Conservation (phyloP, 2,888 invertebrate genomes). For the Nomada ferruginata region DNA sequence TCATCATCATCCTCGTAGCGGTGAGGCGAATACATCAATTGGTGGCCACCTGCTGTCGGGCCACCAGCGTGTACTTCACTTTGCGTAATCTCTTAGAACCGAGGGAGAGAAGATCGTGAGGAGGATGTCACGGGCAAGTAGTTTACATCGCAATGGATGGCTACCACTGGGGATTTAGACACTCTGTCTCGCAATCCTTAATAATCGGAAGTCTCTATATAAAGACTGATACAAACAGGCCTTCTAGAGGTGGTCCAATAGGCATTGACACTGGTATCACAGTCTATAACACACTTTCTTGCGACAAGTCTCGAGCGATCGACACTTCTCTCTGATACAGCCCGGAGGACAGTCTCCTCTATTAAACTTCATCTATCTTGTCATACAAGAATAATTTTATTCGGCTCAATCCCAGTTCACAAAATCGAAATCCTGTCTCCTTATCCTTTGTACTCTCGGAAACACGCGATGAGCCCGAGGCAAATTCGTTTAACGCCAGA, state of each 20-base stretch:
- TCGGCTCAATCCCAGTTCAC: background rate
- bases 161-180: background rate
- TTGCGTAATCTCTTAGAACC: slow-evolving; percentile 1
- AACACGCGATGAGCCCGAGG: slow-evolving; percentile 45
- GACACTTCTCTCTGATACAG: background rate
- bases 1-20: slow-evolving; percentile 88
- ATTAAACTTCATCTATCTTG: background rate
- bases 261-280: slow-evolving; percentile 40
- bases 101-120: background rate
- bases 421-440: too few species aligned
- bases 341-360: background rate
- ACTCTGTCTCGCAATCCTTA: background rate
- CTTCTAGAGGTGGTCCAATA: too few species aligned
- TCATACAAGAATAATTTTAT: too few species aligned
- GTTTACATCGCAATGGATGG: slow-evolving; percentile 29
- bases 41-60: slow-evolving; percentile 59
- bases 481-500: slow-evolving; percentile 21
- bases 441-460: background rate
- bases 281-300: slow-evolving; percentile 19
- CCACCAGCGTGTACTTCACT: slow-evolving; percentile 24
- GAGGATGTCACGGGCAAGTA: background rate
- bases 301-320: background rate
- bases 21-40: slow-evolving; percentile 77
- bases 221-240: too few species aligned
- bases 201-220: background rate